Percentiles rank a stretch among this genome's conserved stretches.
Conservation (phyloP, 2,888 invertebrate species). For the Pristionchus fissidentatus region DNA sequence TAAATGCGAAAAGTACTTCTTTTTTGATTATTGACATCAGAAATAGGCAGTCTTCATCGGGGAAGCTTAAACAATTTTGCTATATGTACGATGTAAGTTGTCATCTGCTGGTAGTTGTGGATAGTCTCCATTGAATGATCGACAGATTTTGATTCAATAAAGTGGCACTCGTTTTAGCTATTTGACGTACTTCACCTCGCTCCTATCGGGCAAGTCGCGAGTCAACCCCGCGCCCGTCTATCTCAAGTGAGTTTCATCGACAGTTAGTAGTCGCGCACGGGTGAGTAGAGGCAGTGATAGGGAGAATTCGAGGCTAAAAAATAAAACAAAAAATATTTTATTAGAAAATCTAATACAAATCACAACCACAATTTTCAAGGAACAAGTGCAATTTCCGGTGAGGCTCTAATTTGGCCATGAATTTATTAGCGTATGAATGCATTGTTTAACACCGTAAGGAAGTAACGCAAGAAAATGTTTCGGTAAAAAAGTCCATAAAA, state of each 20-base stretch:
- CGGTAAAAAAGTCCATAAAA: too few relatives aligned
- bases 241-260: slow-evolving; percentile 85
- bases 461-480: too few relatives aligned
- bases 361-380: too few relatives aligned
- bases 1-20: slow-evolving; percentile 37
- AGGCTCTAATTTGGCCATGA: too few relatives aligned
- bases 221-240: slow-evolving; percentile 90
- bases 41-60: background rate
- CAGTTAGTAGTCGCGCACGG: background rate
- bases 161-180: slow-evolving; percentile 84
- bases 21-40: slow-evolving; percentile 42
- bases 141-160: too few relatives aligned
- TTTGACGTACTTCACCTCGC: slow-evolving; percentile 91
- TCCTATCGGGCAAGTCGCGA: slow-evolving; percentile 89
- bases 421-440: too few relatives aligned
- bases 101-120: background rate
- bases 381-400: too few relatives aligned
- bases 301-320: too few relatives aligned
- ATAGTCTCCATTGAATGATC: too few relatives aligned
- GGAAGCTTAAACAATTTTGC: background rate
- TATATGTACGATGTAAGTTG: background rate
- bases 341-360: background rate
- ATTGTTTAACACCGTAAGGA: too few relatives aligned
- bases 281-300: too few relatives aligned
- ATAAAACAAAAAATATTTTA: too few relatives aligned